Conservation (phyloP, 2,888 invertebrate species). For the Leucoptera coffeella region DNA sequence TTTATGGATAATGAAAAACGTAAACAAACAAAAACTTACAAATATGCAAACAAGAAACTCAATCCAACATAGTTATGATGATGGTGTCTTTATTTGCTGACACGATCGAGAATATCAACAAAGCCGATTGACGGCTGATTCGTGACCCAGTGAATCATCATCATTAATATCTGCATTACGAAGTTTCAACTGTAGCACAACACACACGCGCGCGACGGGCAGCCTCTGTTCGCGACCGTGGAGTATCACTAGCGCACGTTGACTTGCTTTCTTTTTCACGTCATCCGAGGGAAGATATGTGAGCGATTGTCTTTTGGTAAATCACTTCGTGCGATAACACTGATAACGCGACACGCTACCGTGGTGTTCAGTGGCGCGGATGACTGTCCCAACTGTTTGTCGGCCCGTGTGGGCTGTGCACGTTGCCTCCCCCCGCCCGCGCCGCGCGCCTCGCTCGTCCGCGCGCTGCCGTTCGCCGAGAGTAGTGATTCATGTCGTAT, state of each 20-base stretch:
- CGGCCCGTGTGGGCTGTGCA: slow-evolving; percentile 29
- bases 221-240: no score
- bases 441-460: slow-evolving; percentile 2
- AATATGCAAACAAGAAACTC: no score
- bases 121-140: slow-evolving; percentile 49
- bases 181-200: slow-evolving; percentile 36
- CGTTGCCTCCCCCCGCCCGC: slow-evolving; percentile 11
- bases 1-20: no score
- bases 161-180: slow-evolving; percentile 46
- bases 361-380: slow-evolving; percentile 28
- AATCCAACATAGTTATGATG: slow-evolving; percentile 37
- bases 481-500: slow-evolving; percentile 53
- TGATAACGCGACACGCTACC: slow-evolving; percentile 15
- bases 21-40: no score
- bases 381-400: slow-evolving; percentile 31
- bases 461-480: slow-evolving; percentile 11
- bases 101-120: slow-evolving; percentile 46
- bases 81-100: slow-evolving; percentile 45
- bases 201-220: no score
- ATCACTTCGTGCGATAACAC: slow-evolving; percentile 15
- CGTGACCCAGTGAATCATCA: slow-evolving; percentile 51
- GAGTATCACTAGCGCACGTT: slow-evolving; percentile 17
- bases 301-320: slow-evolving; percentile 18
- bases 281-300: slow-evolving; percentile 13
- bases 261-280: slow-evolving; percentile 9